These are phyloP conservation scores for Puma concolor DNA, from an alignment of 2,113 vertebrate genomes.

Conservation along the genomic window DNA sequence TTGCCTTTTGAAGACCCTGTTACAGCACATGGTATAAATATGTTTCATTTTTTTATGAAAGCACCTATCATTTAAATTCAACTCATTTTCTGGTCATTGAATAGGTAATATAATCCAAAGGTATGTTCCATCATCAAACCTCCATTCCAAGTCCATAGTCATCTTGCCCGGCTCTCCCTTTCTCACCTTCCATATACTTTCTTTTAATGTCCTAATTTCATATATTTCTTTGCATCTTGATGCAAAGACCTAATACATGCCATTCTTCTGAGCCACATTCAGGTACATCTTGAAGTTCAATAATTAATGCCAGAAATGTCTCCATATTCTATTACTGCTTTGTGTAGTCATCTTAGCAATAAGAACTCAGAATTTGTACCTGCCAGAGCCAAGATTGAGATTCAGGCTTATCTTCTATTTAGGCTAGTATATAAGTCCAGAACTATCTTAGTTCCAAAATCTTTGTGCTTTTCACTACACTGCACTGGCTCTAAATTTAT, in stretches of 20 bases:
- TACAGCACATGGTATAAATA: not conserved
- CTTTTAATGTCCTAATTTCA: not conserved
- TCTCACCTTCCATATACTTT: not conserved
- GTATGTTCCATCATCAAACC: not conserved
- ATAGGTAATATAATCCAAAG: not conserved
- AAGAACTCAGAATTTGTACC: not conserved
- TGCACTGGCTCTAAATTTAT: not conserved
- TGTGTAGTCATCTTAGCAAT: not conserved
- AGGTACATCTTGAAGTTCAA: not conserved
- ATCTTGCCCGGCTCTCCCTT: not conserved
- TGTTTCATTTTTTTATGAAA: not conserved
- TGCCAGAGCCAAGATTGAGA: not conserved
- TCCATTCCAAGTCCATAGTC: not conserved
- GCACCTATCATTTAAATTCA: not conserved
- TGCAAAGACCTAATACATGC: not conserved
- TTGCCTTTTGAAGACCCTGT: not conserved
- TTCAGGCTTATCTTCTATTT: not conserved
- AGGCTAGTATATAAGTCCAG: not conserved
- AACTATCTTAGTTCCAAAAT: not conserved
- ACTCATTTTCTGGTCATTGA: not conserved
- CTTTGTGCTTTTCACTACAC: not conserved
- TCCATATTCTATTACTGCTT: not conserved
- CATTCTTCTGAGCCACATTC: not conserved
- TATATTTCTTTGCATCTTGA: not conserved
- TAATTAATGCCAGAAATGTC: not conserved